Evolutionary conservation across 2,113 vertebrate genomes (phyloP).

Genomic region (Rhinolophus ferrumequinum): DNA sequence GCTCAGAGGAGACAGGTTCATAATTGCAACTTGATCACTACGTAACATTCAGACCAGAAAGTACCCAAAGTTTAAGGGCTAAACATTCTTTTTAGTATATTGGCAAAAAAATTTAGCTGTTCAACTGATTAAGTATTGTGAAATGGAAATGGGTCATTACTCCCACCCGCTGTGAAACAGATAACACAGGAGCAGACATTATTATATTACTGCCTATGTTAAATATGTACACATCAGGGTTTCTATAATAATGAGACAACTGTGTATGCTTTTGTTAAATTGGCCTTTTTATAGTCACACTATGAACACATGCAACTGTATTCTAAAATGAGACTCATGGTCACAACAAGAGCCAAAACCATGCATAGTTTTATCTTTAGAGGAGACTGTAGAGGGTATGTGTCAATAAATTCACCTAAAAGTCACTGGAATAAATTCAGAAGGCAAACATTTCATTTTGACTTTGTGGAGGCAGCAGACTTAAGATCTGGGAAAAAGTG

Average conservation of each 20-base stretch:
- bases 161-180: neutral
- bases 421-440: conserved; percentile 41
- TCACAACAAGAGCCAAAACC: neutral
- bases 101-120: conserved; percentile 9
- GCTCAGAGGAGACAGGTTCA: conserved; percentile 4
- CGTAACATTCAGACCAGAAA: conserved; percentile 41
- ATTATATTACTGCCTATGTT: conserved; percentile 25
- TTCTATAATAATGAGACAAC: conserved; percentile 46
- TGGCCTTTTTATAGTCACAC: neutral
- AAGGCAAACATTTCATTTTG: conserved; percentile 54
- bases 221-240: conserved; percentile 18
- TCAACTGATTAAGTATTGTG: conserved; percentile 18
- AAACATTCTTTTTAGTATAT: conserved; percentile 44
- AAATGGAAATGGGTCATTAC: conserved; percentile 36
- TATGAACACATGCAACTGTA: neutral
- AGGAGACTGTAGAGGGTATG: neutral
- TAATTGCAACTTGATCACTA: conserved; percentile 21
- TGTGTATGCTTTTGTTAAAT: neutral
- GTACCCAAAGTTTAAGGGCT: neutral
- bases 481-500: neutral
- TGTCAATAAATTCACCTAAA: conserved; percentile 38
- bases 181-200: neutral
- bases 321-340: conserved; percentile 16
- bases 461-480: neutral
- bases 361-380: neutral